Evolutionary conservation across 2,797 vertebrate species (phyloP), one percentile per base, ranked within the genome.

Genomic region (Chaetophractus vellerosus): DNA sequence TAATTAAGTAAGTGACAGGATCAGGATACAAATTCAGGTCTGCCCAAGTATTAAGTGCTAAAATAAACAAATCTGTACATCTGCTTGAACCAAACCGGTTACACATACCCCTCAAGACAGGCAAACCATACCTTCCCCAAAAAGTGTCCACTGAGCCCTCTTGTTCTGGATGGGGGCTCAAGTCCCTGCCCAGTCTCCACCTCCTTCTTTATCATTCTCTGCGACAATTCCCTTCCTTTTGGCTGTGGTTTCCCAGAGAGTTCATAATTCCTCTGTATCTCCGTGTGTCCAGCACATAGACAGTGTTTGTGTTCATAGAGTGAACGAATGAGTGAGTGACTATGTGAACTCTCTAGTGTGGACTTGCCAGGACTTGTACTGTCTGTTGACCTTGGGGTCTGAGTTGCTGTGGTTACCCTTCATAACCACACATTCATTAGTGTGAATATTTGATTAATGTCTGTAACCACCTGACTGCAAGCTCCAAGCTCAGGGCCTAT

Each of bases 351-450:
- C 68, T n/a, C 31, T 50, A 12, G 16, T 23, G 41, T 52, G 24
- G 75, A 4, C 74, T 24, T 15, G 19, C 26, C 6, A 87, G 28
- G 33, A 91, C 9, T 72, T 41, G 19, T 50, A 9, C 55, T 18
- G 21, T 85, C 24, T 4, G 14, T 26, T 15, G 52, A 76, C 48
- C 24, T 66, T 76, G n/a, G 38, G 45, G 45, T 36, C 2, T 19
- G 45, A 36, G 63, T 33, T 45, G 5, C 28, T 52, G 18, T 92
- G 85, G 90, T 84, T 26, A 15, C 5, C 41, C 26, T 88, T 83
- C 31, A 31, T 8, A 52, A 5, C 6, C 0, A 1, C 2, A 2
- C 0, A 1, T 71, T 64, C 11, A 36, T 33, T 63, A 28, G 2
- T 52, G 2, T 33, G 9, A 55, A 1, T 63, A 33, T 24, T 71